Conservation (phyloP, 1,140 invertebrate species). For the Scylla paramamosain region DNA sequence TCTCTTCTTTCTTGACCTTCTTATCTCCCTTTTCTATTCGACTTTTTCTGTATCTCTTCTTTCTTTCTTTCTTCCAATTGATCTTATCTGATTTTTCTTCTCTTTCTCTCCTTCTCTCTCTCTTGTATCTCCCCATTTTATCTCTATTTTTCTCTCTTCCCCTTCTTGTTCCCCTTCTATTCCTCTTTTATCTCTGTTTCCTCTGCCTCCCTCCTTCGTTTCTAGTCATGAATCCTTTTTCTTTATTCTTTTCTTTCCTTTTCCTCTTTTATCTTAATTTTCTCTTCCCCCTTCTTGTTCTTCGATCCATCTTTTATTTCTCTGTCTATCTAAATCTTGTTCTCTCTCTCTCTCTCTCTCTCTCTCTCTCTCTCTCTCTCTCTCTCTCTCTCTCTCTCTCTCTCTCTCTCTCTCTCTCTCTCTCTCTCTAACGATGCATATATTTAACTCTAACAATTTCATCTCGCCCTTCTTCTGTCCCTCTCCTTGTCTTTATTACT, state of each 20-base stretch:
- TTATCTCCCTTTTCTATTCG: not conserved
- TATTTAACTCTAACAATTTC: too few species aligned
- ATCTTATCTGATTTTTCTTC: too few species aligned
- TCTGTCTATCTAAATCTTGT: not conserved
- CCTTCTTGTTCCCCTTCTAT: not conserved
- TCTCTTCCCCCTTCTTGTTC: not conserved
- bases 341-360: not conserved
- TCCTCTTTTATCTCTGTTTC: not conserved
- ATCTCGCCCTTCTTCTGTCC: not conserved
- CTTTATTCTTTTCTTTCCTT: not conserved
- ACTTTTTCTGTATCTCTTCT: too few species aligned
- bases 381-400: not conserved
- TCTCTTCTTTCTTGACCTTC: not conserved
- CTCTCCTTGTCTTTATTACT: not conserved
- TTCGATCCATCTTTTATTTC: not conserved
- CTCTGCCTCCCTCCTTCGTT: not conserved
- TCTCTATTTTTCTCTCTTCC: not conserved
- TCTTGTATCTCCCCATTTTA: not conserved
- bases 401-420: not conserved
- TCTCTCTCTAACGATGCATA: not conserved
- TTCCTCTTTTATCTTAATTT: not conserved
- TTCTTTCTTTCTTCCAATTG: too few species aligned
- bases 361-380: not conserved
- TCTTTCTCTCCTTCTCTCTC: not conserved
- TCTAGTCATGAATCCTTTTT: not conserved